Percentiles rank a stretch among this genome's conserved stretches.
These are phyloP conservation scores for Tor tambroides DNA, from an alignment of 2,113 vertebrate genomes.

Conservation along the genomic window DNA sequence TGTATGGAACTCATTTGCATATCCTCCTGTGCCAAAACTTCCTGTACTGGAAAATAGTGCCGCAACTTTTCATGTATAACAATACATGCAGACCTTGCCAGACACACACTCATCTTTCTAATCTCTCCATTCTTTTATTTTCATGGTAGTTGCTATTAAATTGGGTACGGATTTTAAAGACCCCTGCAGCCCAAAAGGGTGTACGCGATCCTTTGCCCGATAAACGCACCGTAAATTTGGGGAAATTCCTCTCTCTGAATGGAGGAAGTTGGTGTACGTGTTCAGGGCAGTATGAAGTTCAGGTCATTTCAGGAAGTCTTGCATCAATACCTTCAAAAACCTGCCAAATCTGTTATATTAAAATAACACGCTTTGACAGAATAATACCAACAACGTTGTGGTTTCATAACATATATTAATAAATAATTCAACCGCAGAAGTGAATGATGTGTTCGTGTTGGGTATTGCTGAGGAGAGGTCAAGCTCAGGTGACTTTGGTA, in stretches of 20 bases:
- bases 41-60: constrained; percentile 34
- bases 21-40: constrained; percentile 32
- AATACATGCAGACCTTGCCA: constrained; percentile 61
- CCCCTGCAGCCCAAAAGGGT: constrained; percentile 24
- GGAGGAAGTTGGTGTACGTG: constrained; percentile 53
- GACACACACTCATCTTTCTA: constrained; percentile 30
- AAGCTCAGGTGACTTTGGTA: not conserved
- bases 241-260: constrained; percentile 40
- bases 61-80: constrained; percentile 46
- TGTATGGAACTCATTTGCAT: constrained; percentile 29
- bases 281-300: constrained; percentile 8
- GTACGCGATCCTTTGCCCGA: constrained; percentile 29
- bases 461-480: not conserved
- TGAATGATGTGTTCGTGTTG: not conserved
- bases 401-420: not conserved
- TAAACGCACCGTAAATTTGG: constrained; percentile 41
- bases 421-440: constrained; percentile 20
- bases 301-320: constrained; percentile 52
- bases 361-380: constrained; percentile 4
- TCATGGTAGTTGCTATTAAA: constrained; percentile 15
- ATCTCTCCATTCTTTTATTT: constrained; percentile 36
- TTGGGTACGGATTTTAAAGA: constrained; percentile 28
- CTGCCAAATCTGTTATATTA: constrained; percentile 37
- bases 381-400: constrained; percentile 11
- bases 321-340: constrained; percentile 8